A percentile compares a stretch with the other conserved stretches of the same genome.
Conservation (phyloP, 2,888 invertebrate species). For the Drosophila austrosaltans region DNA sequence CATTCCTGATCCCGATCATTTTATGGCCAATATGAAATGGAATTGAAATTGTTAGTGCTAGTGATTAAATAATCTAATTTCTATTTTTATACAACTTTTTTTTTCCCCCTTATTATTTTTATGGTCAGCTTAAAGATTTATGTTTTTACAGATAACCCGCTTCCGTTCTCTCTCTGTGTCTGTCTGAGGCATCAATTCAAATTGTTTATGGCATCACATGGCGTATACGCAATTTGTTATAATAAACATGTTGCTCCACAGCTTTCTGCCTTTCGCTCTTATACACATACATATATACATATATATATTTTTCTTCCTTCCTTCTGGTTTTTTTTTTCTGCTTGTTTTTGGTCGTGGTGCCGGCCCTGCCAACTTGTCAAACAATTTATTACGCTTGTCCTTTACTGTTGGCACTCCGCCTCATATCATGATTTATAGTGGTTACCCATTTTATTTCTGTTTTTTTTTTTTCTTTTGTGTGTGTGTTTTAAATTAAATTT, state of each 20-base stretch:
- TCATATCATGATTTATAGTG: slow-evolving; percentile 69
- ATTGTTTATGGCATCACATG: slow-evolving; percentile 70
- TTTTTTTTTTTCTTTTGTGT: slow-evolving; percentile 2
- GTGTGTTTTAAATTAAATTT: slow-evolving; percentile 14
- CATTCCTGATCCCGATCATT: slow-evolving; percentile 18
- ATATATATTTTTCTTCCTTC: neutral
- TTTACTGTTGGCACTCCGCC: slow-evolving; percentile 9
- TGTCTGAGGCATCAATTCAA: slow-evolving; percentile 60
- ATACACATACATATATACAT: neutral
- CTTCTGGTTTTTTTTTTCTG: neutral
- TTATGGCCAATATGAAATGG: slow-evolving; percentile 27
- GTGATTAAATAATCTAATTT: slow-evolving; percentile 54
- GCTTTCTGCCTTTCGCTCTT: slow-evolving; percentile 30
- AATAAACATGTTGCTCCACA: slow-evolving; percentile 73
- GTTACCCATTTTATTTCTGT: slow-evolving; percentile 58
- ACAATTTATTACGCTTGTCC: slow-evolving; percentile 68
- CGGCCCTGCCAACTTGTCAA: slow-evolving; percentile 71
- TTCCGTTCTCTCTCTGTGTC: neutral
- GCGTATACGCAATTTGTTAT: slow-evolving; percentile 77
- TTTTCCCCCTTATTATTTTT: slow-evolving; percentile 12
- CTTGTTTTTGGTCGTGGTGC: neutral
- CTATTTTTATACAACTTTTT: neutral
- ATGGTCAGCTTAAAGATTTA: slow-evolving; percentile 65
- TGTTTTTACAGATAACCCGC: slow-evolving; percentile 14
- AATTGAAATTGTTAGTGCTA: slow-evolving; percentile 44